Evolutionary conservation across 2,797 vertebrate genomes (phyloP).

Genomic region (Gila robusta): DNA sequence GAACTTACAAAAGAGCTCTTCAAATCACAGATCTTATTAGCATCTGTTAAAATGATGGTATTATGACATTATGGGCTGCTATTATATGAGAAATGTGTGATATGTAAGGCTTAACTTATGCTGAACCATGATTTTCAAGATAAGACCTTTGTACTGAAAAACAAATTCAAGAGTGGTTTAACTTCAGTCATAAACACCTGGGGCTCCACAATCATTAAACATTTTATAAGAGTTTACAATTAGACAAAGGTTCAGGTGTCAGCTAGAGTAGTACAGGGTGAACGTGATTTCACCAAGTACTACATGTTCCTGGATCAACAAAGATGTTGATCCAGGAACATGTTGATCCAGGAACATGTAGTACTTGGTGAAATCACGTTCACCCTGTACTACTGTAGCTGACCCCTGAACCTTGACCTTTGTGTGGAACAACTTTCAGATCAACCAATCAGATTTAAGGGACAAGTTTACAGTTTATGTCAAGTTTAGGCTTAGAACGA

Average conservation of each 20-base stretch:
- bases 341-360: no score
- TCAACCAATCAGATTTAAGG: no score
- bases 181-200: neutral
- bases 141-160: neutral
- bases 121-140: conserved; percentile 5
- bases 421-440: no score
- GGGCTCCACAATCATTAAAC: neutral
- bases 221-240: neutral
- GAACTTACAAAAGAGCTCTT: neutral
- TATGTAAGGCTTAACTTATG: neutral
- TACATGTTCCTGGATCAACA: no score
- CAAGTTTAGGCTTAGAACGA: no score
- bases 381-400: no score
- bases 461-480: no score
- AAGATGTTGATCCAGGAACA: no score
- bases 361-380: no score
- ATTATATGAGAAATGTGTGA: neutral
- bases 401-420: no score
- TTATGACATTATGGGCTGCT: neutral
- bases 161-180: neutral
- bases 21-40: neutral
- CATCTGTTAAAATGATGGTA: neutral
- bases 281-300: no score
- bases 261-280: neutral
- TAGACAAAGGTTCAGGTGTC: neutral